Conservation (phyloP, 2,888 invertebrate species). For the Melinaea menophilus region DNA sequence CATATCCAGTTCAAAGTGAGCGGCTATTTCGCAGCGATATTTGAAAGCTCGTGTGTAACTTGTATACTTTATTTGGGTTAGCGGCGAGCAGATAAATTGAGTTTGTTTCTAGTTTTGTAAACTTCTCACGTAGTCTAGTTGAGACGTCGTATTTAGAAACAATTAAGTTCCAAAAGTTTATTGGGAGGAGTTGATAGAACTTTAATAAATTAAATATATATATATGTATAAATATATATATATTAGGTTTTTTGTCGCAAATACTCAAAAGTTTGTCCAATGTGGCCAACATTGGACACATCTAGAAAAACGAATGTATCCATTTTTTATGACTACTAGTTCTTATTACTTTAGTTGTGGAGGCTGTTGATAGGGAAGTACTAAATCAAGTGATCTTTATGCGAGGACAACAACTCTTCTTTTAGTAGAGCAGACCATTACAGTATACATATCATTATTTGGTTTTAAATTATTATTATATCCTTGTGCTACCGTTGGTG, state of each 20-base stretch:
- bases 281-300: neutral
- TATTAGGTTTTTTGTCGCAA: too few relatives aligned
- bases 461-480: slow-evolving; percentile 3
- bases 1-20: neutral
- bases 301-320: neutral
- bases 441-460: slow-evolving; percentile 12
- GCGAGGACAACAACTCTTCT: slow-evolving; percentile 30
- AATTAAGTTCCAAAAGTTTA: too few relatives aligned
- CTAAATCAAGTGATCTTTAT: slow-evolving; percentile 30
- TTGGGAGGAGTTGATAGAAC: too few relatives aligned
- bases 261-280: too few relatives aligned
- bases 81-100: neutral
- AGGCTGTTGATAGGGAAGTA: slow-evolving; percentile 4
- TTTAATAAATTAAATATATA: too few relatives aligned
- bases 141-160: too few relatives aligned
- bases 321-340: slow-evolving; percentile 1
- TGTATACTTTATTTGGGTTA: slow-evolving; percentile 10
- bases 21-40: slow-evolving; percentile 9
- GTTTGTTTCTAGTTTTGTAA: neutral
- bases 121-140: slow-evolving; percentile 16
- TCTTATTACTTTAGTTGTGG: neutral
- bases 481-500: too few relatives aligned
- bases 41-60: slow-evolving; percentile 15
- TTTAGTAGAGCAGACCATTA: slow-evolving; percentile 14
- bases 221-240: too few relatives aligned